Conservation (phyloP, 2,113 vertebrate genomes). For the Melierax canorus region DNA sequence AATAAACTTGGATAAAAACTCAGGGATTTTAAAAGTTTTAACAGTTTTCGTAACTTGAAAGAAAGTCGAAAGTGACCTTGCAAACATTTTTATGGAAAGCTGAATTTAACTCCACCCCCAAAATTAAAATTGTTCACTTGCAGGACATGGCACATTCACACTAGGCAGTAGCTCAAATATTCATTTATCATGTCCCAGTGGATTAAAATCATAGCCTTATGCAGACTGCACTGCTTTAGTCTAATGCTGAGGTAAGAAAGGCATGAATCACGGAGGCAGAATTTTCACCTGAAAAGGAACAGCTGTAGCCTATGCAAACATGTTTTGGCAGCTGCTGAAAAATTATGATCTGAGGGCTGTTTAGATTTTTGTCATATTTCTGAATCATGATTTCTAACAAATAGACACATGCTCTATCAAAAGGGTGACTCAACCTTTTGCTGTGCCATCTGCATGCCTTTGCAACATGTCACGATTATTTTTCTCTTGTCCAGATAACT, state of each 20-base stretch:
- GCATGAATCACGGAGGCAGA: not conserved
- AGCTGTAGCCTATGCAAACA: not conserved
- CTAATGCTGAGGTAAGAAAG: not conserved
- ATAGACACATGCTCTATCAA: not conserved
- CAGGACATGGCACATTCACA: not conserved
- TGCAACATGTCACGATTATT: not conserved
- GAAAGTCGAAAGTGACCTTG: not conserved
- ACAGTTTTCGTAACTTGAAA: not conserved
- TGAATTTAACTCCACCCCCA: not conserved
- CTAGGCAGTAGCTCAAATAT: not conserved
- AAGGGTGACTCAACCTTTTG: not conserved
- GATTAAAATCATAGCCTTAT: not conserved
- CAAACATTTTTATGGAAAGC: not conserved
- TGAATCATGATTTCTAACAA: not conserved
- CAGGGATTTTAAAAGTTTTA: not conserved
- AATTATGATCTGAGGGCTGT: not conserved
- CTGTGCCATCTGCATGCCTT: not conserved
- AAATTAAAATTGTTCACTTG: not conserved
- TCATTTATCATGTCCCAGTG: not conserved
- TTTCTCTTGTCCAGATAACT: not conserved
- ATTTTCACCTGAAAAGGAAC: not conserved
- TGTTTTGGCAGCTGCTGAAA: not conserved
- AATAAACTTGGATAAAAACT: not conserved
- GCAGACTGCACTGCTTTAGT: not conserved
- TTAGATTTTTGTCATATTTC: not conserved